Evolutionary conservation across 2,888 invertebrate genomes (phyloP).

Genomic region (Cheilosia variabilis): DNA sequence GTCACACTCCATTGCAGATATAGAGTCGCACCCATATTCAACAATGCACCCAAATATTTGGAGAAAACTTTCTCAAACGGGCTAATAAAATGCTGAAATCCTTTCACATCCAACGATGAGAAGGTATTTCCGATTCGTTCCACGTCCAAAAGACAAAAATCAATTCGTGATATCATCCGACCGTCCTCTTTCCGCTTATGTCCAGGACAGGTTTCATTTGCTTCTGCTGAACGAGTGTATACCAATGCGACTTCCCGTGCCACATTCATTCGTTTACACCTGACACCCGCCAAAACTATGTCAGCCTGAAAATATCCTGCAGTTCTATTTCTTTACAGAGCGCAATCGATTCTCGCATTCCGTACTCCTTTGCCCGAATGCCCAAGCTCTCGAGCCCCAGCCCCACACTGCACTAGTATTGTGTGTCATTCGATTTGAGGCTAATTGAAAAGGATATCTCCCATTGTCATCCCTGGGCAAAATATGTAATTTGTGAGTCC

Average conservation of each 20-base stretch:
- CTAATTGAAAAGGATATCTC: slow-evolving; percentile 73
- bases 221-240: slow-evolving; percentile 8
- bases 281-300: slow-evolving; percentile 75
- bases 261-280: slow-evolving; percentile 72
- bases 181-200: slow-evolving; percentile 30
- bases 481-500: slow-evolving; percentile 55
- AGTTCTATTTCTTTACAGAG: slow-evolving; percentile 34
- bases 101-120: slow-evolving; percentile 67
- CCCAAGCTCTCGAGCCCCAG: neutral
- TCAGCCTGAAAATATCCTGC: slow-evolving; percentile 62
- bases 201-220: slow-evolving; percentile 67
- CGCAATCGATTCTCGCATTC: slow-evolving; percentile 52
- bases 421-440: slow-evolving; percentile 69
- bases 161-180: slow-evolving; percentile 72
- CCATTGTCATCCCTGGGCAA: slow-evolving; percentile 41
- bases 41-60: slow-evolving; percentile 64
- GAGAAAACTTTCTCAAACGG: slow-evolving; percentile 69
- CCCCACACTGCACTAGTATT: slow-evolving; percentile 25
- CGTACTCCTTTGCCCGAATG: neutral
- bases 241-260: slow-evolving; percentile 33
- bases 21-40: slow-evolving; percentile 35
- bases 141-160: slow-evolving; percentile 71
- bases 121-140: slow-evolving; percentile 66
- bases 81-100: slow-evolving; percentile 74
- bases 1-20: neutral